Percentiles rank a stretch among this genome's conserved stretches.
Conservation (phyloP, 1,140 invertebrate species). For the Drosophila bifasciata region DNA sequence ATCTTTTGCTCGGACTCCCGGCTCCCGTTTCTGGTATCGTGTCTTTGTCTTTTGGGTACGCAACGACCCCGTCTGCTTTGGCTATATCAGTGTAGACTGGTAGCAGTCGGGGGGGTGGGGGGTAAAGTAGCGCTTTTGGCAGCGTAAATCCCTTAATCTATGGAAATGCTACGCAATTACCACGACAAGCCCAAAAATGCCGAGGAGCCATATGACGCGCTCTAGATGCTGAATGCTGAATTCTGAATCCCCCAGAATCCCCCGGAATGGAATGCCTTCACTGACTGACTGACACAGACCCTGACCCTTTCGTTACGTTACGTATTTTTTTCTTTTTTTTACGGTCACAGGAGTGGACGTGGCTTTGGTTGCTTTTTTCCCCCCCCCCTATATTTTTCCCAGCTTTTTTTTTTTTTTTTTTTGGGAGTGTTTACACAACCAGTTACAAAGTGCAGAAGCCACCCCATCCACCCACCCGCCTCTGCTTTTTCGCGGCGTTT, state of each 20-base stretch:
- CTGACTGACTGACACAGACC: conserved; percentile 48
- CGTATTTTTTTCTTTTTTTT: conserved; percentile 23
- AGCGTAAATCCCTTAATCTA: conserved; percentile 83
- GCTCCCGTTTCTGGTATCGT: neutral
- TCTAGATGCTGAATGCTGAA: conserved; percentile 28
- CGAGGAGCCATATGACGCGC: conserved; percentile 64
- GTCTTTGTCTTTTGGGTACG: conserved; percentile 38
- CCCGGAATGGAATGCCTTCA: conserved; percentile 25
- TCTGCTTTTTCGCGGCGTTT: neutral
- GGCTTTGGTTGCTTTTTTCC: conserved; percentile 15
- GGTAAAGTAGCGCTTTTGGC: conserved; percentile 21
- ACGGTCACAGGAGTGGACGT: conserved; percentile 27
- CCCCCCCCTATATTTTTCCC: no score
- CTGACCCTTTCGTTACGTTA: conserved; percentile 67
- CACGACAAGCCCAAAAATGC: conserved; percentile 73
- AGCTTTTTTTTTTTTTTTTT: conserved; percentile 30
- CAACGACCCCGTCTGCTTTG: conserved; percentile 22
- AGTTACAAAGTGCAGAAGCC: conserved; percentile 82
- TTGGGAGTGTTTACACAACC: conserved; percentile 77
- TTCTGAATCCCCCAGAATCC: conserved; percentile 2
- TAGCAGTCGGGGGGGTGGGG: no score
- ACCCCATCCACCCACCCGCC: no score
- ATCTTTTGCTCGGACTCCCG: conserved; percentile 18
- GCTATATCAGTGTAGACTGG: conserved; percentile 53
- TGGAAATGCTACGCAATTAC: conserved; percentile 83